Evolutionary conservation across 2,888 invertebrate genomes (phyloP).

Genomic region (Conops quadrifasciatus): DNA sequence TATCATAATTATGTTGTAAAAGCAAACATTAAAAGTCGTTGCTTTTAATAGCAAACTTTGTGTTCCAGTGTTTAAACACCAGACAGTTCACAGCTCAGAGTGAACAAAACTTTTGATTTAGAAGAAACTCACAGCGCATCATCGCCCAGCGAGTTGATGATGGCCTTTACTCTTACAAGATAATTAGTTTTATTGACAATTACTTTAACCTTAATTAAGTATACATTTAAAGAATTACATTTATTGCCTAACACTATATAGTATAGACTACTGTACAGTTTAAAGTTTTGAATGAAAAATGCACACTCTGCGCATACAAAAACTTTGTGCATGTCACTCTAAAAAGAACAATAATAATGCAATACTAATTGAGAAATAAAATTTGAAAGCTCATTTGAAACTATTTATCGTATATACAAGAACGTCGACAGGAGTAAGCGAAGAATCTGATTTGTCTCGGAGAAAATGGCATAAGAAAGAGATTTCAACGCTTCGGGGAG

Average conservation of each 20-base stretch:
- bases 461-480: no score
- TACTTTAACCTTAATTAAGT: neutral
- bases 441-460: no score
- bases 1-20: neutral
- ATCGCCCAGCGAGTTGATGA: conserved; percentile 14
- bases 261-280: conserved; percentile 27
- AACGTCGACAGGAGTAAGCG: no score
- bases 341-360: no score
- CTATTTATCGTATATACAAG: no score
- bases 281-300: conserved; percentile 18
- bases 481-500: no score
- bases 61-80: neutral
- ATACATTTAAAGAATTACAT: conserved; percentile 21
- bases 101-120: neutral
- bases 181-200: conserved; percentile 23
- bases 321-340: no score
- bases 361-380: no score
- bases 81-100: no score
- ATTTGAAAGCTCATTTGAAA: no score
- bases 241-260: conserved; percentile 6
- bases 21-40: neutral
- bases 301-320: conserved; percentile 23
- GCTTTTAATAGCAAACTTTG: neutral
- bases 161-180: conserved; percentile 20
- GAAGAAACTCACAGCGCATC: neutral